Evolutionary conservation across 2,888 invertebrate genomes (phyloP), one percentile per base, ranked within the genome.

Genomic region (Dione juno): DNA sequence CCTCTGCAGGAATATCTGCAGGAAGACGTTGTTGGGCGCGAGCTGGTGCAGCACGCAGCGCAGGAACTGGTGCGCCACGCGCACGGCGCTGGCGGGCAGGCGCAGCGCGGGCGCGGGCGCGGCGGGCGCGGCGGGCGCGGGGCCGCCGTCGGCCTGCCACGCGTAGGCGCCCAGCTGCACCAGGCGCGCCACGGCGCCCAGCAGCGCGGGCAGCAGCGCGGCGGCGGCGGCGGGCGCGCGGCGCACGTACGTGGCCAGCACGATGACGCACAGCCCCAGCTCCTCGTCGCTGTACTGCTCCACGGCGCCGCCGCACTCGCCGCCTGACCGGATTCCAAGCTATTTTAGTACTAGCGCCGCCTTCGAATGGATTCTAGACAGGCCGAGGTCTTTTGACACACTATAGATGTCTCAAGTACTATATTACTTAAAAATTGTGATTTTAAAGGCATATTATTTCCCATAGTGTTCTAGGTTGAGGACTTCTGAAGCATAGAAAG

Each of bases 231-330:
- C 95, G 0, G 99, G 99, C 87, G 99, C 99, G 28, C 99, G 94
- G 84, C 99, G 99, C 75, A 99, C 97, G 87, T 98, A 99, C 0
- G 99, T 99, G 40, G 98, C 98, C 75, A 99, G 92, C 74, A 97
- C 97, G 61, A 99, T 97, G 78, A 99, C 97, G 81, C 98, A 97
- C 67, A 99, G 94, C 0, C 98, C 98, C 71, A 99, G 94, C 85
- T 99, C 99, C 85, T 99, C 99, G 85, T 99, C 99, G 75, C 98
- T 98, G 89, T 99, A 99, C 84, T 98, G 96, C 86, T 99, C 98
- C 74, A 96, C 95, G 5, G 96, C 94, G 1, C 96, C 96, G 16
- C 98, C 98, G 88, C 99, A 99, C 84, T 98, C 98, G 0, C 97
- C 95, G 84, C 98, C 98, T 84, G 94, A 10, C 7, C 19, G 16